Conservation (phyloP, 2,888 invertebrate genomes). For the Agrotis exclamationis region DNA sequence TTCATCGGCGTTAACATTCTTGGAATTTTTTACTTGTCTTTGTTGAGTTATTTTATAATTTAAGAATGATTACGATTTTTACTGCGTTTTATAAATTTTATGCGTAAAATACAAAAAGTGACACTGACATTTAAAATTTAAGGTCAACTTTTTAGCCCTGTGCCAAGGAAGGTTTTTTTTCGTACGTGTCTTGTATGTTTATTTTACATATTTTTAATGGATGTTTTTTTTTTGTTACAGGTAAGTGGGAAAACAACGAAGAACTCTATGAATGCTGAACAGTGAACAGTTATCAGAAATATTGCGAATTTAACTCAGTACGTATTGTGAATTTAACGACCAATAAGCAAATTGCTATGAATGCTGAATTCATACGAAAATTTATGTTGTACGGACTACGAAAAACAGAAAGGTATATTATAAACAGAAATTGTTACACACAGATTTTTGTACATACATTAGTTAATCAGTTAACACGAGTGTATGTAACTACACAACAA, state of each 20-base stretch:
- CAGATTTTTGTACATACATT: background rate
- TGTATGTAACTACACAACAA: slow-evolving; percentile 7
- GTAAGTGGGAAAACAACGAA: slow-evolving; percentile 40
- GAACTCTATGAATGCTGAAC: background rate
- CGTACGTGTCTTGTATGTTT: too few relatives aligned
- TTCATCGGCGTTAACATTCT: background rate
- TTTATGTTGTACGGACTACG: background rate
- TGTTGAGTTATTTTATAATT: background rate
- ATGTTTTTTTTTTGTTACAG: slow-evolving; percentile 51
- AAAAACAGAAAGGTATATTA: too few relatives aligned
- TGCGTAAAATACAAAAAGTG: too few relatives aligned
- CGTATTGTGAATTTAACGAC: slow-evolving; percentile 3
- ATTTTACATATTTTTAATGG: background rate
- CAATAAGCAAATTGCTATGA: background rate
- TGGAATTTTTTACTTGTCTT: background rate
- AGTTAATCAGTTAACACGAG: background rate
- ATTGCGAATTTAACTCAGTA: background rate
- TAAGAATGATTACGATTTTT: background rate
- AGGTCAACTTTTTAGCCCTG: too few relatives aligned
- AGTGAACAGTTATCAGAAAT: background rate
- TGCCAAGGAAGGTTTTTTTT: too few relatives aligned
- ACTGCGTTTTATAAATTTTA: too few relatives aligned
- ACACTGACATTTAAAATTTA: too few relatives aligned
- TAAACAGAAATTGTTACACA: background rate
- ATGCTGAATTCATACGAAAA: background rate